Evolutionary conservation across 2,797 vertebrate genomes (phyloP), one percentile per base, ranked within the genome.

Genomic region (Arrhamphus sclerolepis): DNA sequence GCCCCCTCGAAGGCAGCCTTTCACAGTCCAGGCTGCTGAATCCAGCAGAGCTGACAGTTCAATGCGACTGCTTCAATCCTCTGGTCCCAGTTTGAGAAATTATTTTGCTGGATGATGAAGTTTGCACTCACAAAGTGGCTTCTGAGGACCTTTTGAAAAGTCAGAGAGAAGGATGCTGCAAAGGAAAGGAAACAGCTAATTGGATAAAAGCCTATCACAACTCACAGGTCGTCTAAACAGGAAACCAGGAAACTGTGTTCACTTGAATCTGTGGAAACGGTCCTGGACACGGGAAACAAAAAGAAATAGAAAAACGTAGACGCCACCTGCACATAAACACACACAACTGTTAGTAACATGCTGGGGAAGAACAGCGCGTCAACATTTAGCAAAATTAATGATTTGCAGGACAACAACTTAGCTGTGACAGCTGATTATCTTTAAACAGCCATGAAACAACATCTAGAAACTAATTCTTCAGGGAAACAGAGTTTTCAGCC

Each of bases 181-280:
- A 60, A 76, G 14, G 5, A 43, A 63, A 87, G 80, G 78, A 87
- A 88, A 56, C 54, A 47, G 70, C 55, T 71, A 72, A 81, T 83
- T 89, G 88, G 82, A 88, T 75, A 65, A 81, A 80, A 65, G 68
- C 72, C 66, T 70, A 83, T 80, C 74, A 75, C 46, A 41, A 43
- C 38, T 38, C 72, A 62, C 68, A 84, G 77, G 57, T 70, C 64
- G 80, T 84, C 84, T 85, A 89, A 84, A 93, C 86, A 93, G 93
- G 93, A 96, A 95, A 86, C 70, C 73, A 77, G 78, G 79, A 83
- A 77, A 80, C 75, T 74, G 53, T n/a, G 24, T 61, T 86, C 66
- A 79, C 63, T 56, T 56, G 90, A 92, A 89, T 92, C 91, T 82
- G 90, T 83, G 92, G 87, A 89, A 89, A 85, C 58, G 77, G 70